A percentile compares a stretch with the other conserved stretches of the same genome.
Evolutionary conservation across 2,797 vertebrate species (phyloP).

Genomic region (Pseudochromis fuscus): DNA sequence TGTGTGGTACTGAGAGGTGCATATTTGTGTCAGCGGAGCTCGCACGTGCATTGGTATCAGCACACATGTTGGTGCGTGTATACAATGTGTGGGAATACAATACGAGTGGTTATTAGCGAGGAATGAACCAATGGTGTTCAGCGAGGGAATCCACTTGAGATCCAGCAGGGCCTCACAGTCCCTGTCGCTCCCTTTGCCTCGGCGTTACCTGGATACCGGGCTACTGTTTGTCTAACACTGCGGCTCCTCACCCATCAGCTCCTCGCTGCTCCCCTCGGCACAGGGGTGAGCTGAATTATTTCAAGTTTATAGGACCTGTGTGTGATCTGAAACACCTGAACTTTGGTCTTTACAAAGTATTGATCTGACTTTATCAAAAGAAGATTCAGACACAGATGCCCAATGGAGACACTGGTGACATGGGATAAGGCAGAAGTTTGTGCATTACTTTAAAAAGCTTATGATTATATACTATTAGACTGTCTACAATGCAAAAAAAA

Average conservation of each 20-base stretch:
- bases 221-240: slow-evolving; percentile 72
- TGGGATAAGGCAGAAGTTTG: too few species aligned
- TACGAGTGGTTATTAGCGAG: neutral
- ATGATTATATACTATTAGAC: too few species aligned
- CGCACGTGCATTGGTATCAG: slow-evolving; percentile 18
- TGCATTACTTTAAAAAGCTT: too few species aligned
- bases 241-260: slow-evolving; percentile 36
- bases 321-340: slow-evolving; percentile 32
- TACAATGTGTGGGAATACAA: slow-evolving; percentile 14
- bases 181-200: slow-evolving; percentile 25
- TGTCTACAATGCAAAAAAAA: too few species aligned
- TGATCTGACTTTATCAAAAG: neutral
- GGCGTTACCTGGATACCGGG: slow-evolving; percentile 70
- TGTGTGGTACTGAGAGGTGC: slow-evolving; percentile 19
- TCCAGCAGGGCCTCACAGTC: slow-evolving; percentile 39
- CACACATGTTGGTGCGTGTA: slow-evolving; percentile 36
- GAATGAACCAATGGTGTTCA: slow-evolving; percentile 28
- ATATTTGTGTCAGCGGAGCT: slow-evolving; percentile 40
- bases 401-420: neutral
- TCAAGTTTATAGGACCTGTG: slow-evolving; percentile 36
- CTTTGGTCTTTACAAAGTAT: neutral
- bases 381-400: neutral
- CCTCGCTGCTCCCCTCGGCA: slow-evolving; percentile 18
- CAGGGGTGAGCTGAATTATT: slow-evolving; percentile 14
- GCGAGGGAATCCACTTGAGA: slow-evolving; percentile 48